Conservation (phyloP, 1,140 invertebrate species). For the Nylanderia fulva region DNA sequence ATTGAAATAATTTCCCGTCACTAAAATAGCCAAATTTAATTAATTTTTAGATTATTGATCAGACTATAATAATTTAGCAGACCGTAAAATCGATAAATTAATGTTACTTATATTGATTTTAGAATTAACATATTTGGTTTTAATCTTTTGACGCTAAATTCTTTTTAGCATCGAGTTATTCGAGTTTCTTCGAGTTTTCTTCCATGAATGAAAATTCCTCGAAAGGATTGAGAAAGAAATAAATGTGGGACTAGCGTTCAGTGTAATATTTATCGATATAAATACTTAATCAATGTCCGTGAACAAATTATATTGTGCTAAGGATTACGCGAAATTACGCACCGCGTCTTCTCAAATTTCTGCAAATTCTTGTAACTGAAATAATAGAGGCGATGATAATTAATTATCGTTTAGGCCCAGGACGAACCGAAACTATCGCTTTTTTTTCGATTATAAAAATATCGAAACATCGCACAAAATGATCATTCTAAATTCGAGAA, state of each 20-base stretch:
- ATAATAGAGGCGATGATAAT: background rate
- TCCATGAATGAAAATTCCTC: background rate
- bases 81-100: background rate
- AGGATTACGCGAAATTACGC: slow-evolving; percentile 19
- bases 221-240: slow-evolving; percentile 42
- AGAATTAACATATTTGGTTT: background rate
- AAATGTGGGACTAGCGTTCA: slow-evolving; percentile 30
- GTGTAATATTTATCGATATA: slow-evolving; percentile 56
- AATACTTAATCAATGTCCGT: slow-evolving; percentile 50
- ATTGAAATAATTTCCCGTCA: background rate
- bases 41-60: background rate
- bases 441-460: background rate
- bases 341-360: slow-evolving; percentile 34
- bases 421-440: background rate
- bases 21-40: background rate
- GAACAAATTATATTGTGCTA: slow-evolving; percentile 34
- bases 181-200: background rate
- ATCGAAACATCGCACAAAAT: background rate
- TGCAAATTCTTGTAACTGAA: slow-evolving; percentile 28
- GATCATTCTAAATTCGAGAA: background rate
- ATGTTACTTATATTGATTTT: background rate
- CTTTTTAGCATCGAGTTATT: background rate
- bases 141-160: background rate
- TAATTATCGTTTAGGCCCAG: background rate
- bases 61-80: background rate